A percentile compares a stretch with the other conserved stretches of the same genome.
Evolutionary conservation across 2,888 invertebrate species (phyloP).

Genomic region (Lochmaea crataegi): DNA sequence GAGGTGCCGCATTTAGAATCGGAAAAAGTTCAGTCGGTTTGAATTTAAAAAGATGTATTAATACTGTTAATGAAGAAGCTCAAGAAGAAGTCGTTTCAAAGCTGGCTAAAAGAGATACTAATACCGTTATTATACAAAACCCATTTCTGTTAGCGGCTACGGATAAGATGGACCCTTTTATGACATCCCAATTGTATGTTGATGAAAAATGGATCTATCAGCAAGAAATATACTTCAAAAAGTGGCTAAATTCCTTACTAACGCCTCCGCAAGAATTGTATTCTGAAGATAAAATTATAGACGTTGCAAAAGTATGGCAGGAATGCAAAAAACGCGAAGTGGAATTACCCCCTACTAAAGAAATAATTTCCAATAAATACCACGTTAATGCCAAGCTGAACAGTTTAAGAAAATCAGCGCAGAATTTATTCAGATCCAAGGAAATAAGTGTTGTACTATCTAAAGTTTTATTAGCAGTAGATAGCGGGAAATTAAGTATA

Average conservation of each 20-base stretch:
- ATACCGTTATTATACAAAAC: constrained; percentile 49
- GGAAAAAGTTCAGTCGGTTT: constrained; percentile 49
- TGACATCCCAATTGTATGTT: constrained; percentile 73
- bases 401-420: constrained; percentile 73
- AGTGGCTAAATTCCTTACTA: constrained; percentile 83
- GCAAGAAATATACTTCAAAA: constrained; percentile 78
- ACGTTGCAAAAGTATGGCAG: constrained; percentile 80
- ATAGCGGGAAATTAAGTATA: constrained; percentile 79
- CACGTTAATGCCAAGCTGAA: constrained; percentile 76
- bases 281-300: constrained; percentile 72
- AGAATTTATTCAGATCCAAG: constrained; percentile 51
- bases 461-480: constrained; percentile 78
- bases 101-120: constrained; percentile 43
- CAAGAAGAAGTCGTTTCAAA: constrained; percentile 19
- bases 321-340: constrained; percentile 76
- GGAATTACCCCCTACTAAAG: constrained; percentile 76
- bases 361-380: constrained; percentile 75
- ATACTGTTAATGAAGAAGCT: constrained; percentile 10
- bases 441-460: constrained; percentile 71
- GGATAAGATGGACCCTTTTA: constrained; percentile 55
- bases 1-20: constrained; percentile 43
- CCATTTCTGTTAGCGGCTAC: constrained; percentile 55
- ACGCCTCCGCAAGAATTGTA: constrained; percentile 80
- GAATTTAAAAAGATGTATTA: constrained; percentile 43
- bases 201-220: constrained; percentile 76